Evolutionary conservation across 2,113 vertebrate species (phyloP).

Genomic region (Chinchilla lanigera): DNA sequence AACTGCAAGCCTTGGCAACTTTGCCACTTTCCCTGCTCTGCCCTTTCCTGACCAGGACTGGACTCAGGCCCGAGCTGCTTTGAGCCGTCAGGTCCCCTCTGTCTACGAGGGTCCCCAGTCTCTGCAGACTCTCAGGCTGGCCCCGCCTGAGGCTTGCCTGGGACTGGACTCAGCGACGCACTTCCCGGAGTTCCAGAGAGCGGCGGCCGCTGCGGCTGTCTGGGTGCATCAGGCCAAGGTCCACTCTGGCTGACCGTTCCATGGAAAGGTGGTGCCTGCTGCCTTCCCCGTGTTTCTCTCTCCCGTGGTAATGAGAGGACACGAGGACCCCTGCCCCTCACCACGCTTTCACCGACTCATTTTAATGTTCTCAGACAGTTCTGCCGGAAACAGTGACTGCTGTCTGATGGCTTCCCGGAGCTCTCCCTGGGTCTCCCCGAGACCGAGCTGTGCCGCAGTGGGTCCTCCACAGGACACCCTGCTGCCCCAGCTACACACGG

Average conservation of each 20-base stretch:
- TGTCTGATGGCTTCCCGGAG: too few species aligned
- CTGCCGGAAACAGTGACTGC: neutral
- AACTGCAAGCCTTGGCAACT: neutral
- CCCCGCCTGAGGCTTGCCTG: neutral
- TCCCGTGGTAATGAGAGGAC: accelerated
- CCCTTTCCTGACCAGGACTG: neutral
- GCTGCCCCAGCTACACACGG: neutral
- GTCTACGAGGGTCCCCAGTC: neutral
- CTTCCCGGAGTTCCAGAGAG: neutral
- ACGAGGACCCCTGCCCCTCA: neutral
- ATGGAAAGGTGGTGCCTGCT: neutral
- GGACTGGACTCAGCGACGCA: neutral
- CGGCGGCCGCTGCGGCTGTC: accelerated
- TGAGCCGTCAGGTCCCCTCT: neutral
- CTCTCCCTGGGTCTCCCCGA: too few species aligned
- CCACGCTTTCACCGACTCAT: too few species aligned
- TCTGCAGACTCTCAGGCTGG: neutral
- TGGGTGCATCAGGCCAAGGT: accelerated
- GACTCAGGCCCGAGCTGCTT: accelerated
- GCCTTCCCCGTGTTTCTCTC: neutral
- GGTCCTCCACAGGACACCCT: neutral
- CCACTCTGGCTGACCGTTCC: accelerated
- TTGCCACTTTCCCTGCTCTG: neutral
- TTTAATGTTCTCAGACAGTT: neutral
- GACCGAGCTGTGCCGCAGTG: accelerated